Evolutionary conservation across 2,797 vertebrate species (phyloP).

Genomic region (Dicrostonyx torquatus): DNA sequence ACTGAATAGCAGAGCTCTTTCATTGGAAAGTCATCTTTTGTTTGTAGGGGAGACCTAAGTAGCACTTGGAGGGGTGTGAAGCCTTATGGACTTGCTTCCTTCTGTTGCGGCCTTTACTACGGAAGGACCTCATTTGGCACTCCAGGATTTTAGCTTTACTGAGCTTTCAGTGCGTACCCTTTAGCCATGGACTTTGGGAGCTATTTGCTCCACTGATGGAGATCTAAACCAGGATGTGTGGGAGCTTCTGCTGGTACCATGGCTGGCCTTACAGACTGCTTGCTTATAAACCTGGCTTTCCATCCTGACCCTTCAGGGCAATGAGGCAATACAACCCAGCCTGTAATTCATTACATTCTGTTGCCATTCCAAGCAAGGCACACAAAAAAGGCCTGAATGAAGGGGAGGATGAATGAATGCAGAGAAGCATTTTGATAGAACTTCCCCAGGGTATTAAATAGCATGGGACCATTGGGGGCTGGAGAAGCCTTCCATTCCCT

Average conservation of each 20-base stretch:
- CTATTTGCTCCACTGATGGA: neutral
- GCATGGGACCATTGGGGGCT: neutral
- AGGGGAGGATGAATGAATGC: slow-evolving; percentile 77
- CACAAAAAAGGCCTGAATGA: slow-evolving; percentile 80
- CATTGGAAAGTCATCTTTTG: slow-evolving; percentile 33
- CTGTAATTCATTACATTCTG: slow-evolving; percentile 60
- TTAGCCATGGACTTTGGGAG: neutral
- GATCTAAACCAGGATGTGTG: neutral
- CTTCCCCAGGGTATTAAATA: slow-evolving; percentile 76
- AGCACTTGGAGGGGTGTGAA: neutral
- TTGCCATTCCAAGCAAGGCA: slow-evolving; percentile 38
- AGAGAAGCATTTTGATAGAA: slow-evolving; percentile 78
- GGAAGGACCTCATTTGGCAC: neutral
- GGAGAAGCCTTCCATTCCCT: slow-evolving; percentile 67
- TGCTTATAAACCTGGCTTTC: slow-evolving; percentile 31
- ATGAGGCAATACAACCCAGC: neutral
- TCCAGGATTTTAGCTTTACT: neutral
- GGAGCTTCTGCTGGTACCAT: neutral
- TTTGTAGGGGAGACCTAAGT: neutral
- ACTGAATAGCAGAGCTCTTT: neutral
- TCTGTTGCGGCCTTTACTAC: too few relatives aligned
- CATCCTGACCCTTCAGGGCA: neutral
- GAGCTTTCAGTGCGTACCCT: neutral
- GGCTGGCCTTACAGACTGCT: neutral
- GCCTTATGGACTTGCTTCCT: neutral